phyloP scores from a whole-genome alignment of 2,888 invertebrate genomes.

The Incurvaria masculella region DNA sequence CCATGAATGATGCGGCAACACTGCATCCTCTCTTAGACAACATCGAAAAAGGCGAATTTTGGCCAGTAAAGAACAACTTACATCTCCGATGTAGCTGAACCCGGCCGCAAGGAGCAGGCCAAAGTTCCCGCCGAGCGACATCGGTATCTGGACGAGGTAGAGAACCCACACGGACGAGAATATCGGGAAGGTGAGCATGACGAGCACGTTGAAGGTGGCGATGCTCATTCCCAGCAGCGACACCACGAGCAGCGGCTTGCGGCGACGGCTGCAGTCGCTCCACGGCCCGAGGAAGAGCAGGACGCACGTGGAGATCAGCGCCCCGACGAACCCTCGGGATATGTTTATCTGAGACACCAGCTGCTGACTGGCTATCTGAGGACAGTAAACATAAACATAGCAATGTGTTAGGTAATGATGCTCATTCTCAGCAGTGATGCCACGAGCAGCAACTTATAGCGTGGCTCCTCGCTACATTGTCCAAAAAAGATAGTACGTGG shows the following conservation, averaged over 20 bases:
- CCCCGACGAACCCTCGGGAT: conserved; percentile 50
- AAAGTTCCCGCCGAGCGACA: conserved; percentile 66
- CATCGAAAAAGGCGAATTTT: too few species aligned
- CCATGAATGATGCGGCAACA: too few species aligned
- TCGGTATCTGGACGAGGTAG: conserved; percentile 55
- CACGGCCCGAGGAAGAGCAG: conserved; percentile 60
- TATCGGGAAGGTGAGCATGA: conserved; percentile 42
- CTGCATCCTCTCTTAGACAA: too few species aligned
- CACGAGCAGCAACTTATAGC: conserved; percentile 56
- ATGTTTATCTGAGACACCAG: conserved; percentile 66
- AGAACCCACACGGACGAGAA: conserved; percentile 40
- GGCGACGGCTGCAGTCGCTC: conserved; percentile 58
- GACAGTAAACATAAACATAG: conserved; percentile 11
- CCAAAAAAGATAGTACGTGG: conserved; percentile 61
- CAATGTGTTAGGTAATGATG: conserved; percentile 29
- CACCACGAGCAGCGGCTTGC: conserved; percentile 56
- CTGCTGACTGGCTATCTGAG: conserved; percentile 51
- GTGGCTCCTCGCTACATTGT: conserved; percentile 62
- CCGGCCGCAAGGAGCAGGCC: conserved; percentile 71
- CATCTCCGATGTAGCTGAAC: conserved; percentile 75
- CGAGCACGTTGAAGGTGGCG: conserved; percentile 42
- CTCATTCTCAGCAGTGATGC: conserved; percentile 55
- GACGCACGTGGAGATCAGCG: conserved; percentile 58
- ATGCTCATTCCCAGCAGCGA: conserved; percentile 54
- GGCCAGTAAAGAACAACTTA: conserved; percentile 58